Conservation (phyloP, 2,113 vertebrate species). For the Arenaria interpres region DNA sequence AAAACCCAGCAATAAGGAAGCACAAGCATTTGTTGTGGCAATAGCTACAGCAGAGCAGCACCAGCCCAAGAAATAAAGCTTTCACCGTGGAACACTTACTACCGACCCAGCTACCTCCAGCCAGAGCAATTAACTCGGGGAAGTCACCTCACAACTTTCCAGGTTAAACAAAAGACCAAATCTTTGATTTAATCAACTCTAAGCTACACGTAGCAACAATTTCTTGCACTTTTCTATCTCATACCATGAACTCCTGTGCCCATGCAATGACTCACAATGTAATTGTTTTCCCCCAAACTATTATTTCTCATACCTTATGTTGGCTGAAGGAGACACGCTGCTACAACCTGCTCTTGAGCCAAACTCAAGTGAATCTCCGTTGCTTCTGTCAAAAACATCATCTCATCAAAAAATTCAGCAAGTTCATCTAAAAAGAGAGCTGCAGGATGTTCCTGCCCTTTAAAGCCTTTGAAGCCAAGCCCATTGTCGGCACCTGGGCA, state of each 20-base stretch:
- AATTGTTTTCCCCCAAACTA: accelerated
- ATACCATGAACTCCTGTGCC: accelerated
- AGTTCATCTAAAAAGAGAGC: accelerated
- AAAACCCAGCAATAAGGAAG: not conserved
- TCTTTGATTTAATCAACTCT: not conserved
- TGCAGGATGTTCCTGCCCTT: accelerated
- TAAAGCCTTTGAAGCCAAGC: accelerated
- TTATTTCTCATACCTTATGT: not conserved
- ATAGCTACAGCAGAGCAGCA: accelerated
- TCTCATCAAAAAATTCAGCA: accelerated
- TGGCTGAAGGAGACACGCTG: accelerated
- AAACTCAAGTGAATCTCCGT: accelerated
- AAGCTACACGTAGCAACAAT: not conserved
- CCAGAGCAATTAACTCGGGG: not conserved
- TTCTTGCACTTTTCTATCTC: not conserved
- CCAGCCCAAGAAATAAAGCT: not conserved
- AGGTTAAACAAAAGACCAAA: not conserved
- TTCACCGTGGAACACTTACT: accelerated
- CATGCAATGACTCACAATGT: accelerated
- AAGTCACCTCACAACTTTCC: not conserved
- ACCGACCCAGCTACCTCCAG: not conserved
- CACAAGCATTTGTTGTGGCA: accelerated
- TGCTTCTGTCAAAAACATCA: accelerated
- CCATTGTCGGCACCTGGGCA: not conserved
- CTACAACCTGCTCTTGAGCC: accelerated